Evolutionary conservation across 1,140 invertebrate species (phyloP).

Genomic region (Calliphora vicina): DNA sequence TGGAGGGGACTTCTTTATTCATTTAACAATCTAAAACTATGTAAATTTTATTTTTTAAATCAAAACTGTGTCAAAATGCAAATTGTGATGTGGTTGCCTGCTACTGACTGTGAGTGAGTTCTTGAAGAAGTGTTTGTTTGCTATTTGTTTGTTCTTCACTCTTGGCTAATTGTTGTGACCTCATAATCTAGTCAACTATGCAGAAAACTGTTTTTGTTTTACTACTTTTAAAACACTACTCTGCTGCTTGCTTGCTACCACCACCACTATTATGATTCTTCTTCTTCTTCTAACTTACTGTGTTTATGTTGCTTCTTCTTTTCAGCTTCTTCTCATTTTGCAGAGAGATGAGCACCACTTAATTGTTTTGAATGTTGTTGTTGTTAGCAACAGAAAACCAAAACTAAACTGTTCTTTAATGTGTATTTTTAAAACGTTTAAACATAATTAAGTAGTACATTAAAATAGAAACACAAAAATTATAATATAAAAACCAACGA

Average conservation of each 20-base stretch:
- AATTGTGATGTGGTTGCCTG: background rate
- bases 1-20: background rate
- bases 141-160: conserved; percentile 46
- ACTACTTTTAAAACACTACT: background rate
- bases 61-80: conserved; percentile 30
- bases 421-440: background rate
- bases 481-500: too few species aligned
- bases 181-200: conserved; percentile 62
- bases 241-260: too few species aligned
- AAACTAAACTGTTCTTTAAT: background rate
- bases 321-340: background rate
- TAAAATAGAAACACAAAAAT: too few species aligned
- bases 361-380: background rate
- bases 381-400: too few species aligned
- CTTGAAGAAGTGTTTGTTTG: background rate
- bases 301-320: too few species aligned
- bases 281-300: too few species aligned
- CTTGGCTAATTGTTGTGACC: conserved; percentile 63
- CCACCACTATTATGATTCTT: too few species aligned
- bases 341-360: background rate
- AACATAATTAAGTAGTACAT: too few species aligned
- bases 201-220: conserved; percentile 30
- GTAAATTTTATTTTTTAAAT: background rate
- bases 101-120: background rate
- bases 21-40: background rate